Percentiles rank a stretch among this genome's conserved stretches.
These are phyloP conservation scores for Rhopalosiphum nymphaeae DNA, from an alignment of 2,888 invertebrate species.

Conservation along the genomic window DNA sequence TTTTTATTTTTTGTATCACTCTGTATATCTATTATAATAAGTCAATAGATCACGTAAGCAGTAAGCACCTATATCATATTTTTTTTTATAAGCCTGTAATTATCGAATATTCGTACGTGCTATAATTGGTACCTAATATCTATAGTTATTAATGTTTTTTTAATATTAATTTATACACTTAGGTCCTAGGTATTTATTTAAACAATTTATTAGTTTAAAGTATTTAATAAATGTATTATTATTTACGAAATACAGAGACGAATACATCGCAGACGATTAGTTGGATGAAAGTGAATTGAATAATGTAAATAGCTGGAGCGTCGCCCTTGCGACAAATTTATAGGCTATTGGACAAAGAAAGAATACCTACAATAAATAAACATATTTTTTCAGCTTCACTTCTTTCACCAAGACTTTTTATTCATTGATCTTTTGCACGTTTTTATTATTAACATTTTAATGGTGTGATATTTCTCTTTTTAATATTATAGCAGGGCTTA, in stretches of 20 bases:
- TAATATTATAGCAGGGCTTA: background rate
- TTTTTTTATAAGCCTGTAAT: background rate
- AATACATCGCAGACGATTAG: background rate
- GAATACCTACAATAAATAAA: constrained; percentile 14
- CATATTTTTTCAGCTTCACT: constrained; percentile 52
- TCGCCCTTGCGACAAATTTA: constrained; percentile 20
- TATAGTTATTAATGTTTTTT: background rate
- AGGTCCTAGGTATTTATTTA: background rate
- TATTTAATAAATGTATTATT: background rate
- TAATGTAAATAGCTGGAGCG: background rate
- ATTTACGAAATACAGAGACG: background rate
- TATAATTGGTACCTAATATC: background rate
- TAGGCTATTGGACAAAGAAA: background rate
- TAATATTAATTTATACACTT: background rate
- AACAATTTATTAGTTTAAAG: background rate
- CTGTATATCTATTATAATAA: background rate
- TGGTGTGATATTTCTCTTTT: constrained; percentile 24
- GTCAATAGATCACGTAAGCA: background rate
- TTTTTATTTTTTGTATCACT: background rate
- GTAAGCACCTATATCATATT: too few species aligned
- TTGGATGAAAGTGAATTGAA: constrained; percentile 28
- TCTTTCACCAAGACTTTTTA: background rate
- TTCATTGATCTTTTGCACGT: constrained; percentile 45
- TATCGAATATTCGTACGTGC: background rate
- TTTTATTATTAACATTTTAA: constrained; percentile 41